These are phyloP conservation scores for Iphiclides podalirius DNA, from an alignment of 2,888 invertebrate species.

Conservation along the genomic window DNA sequence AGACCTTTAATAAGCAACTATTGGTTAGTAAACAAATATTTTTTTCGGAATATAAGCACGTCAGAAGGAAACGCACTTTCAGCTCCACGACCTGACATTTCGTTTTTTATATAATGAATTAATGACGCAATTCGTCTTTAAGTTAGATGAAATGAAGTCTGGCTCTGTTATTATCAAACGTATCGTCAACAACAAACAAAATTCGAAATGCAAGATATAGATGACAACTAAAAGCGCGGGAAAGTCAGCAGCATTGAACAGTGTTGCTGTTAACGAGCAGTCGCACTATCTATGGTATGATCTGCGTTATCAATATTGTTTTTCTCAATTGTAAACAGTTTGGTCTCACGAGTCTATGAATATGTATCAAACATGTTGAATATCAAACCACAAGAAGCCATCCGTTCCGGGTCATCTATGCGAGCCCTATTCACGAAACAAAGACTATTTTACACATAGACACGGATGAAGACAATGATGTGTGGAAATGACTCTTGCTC, in stretches of 20 bases:
- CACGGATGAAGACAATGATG: too few relatives aligned
- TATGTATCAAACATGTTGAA: too few relatives aligned
- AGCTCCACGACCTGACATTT: constrained; percentile 21
- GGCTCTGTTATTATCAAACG: background rate
- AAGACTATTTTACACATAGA: too few relatives aligned
- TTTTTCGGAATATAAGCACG: background rate
- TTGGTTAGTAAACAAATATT: background rate
- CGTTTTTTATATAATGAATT: background rate
- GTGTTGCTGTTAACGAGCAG: too few relatives aligned
- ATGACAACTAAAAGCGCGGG: constrained; percentile 13
- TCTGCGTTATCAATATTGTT: too few relatives aligned
- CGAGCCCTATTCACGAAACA: too few relatives aligned
- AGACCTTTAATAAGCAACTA: constrained; percentile 19
- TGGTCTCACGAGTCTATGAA: too few relatives aligned
- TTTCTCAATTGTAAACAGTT: too few relatives aligned
- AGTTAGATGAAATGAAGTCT: background rate
- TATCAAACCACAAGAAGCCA: too few relatives aligned
- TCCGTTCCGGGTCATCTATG: too few relatives aligned
- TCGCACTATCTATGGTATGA: too few relatives aligned
- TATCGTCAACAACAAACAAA: background rate
- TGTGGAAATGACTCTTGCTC: too few relatives aligned
- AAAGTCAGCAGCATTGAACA: background rate
- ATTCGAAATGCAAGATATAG: background rate
- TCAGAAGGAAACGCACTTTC: constrained; percentile 4
- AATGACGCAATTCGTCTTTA: background rate